Evolutionary conservation across 1,140 invertebrate species (phyloP).

Genomic region (Scaptomyza graminum): DNA sequence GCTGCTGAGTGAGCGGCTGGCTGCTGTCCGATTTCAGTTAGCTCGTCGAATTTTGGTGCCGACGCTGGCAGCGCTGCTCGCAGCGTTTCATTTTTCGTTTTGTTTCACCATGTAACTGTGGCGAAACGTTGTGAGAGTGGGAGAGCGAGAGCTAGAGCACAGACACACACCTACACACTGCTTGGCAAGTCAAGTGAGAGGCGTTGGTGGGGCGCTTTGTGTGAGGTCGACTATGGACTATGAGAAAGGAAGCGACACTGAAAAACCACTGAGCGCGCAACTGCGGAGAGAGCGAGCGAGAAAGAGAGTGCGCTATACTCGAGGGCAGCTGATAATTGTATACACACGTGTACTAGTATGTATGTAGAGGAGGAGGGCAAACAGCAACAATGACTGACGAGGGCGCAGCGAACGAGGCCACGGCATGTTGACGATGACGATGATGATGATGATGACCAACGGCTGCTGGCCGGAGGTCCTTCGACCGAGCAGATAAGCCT

Average conservation of each 20-base stretch:
- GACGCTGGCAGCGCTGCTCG: conserved; percentile 56
- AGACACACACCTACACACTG: conserved; percentile 47
- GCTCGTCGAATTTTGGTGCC: conserved; percentile 41
- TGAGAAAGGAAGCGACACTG: conserved; percentile 74
- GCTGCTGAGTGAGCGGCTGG: conserved; percentile 35
- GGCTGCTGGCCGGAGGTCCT: conserved; percentile 65
- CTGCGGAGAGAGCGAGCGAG: conserved; percentile 40
- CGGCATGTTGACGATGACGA: conserved; percentile 21
- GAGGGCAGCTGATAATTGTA: conserved; percentile 71
- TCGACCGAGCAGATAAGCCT: conserved; percentile 63
- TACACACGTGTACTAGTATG: conserved; percentile 9
- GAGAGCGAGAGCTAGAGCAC: conserved; percentile 6
- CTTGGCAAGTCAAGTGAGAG: conserved; percentile 35
- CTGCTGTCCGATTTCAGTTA: conserved; percentile 51
- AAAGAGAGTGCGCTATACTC: conserved; percentile 20
- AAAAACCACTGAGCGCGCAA: conserved; percentile 57
- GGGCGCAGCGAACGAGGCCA: conserved; percentile 53
- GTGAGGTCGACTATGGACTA: conserved; percentile 71
- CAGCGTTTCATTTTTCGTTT: conserved; percentile 68
- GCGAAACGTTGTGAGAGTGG: conserved; percentile 37
- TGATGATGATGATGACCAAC: conserved; percentile 16
- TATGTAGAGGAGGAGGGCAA: conserved; percentile 14
- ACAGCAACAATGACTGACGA: conserved; percentile 27
- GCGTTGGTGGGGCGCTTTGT: conserved; percentile 51
- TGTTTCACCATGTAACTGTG: conserved; percentile 53